Evolutionary conservation across 2,113 vertebrate genomes (phyloP), one percentile per base, ranked within the genome.

Genomic region (Nothocercus nigrocapillus): DNA sequence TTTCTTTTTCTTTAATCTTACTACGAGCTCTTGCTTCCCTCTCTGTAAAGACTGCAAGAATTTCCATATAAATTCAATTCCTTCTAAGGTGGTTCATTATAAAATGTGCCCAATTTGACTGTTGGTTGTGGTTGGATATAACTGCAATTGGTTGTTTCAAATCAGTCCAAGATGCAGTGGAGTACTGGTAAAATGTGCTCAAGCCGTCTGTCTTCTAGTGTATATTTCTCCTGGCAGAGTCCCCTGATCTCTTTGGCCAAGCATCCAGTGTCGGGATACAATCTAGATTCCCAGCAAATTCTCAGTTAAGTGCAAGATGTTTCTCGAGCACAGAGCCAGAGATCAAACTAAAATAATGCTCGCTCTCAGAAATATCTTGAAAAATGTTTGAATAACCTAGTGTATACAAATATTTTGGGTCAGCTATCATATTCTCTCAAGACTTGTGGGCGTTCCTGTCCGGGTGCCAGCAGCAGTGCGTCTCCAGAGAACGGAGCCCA

Each of bases 331-430:
- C 0, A 0, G 79, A 95, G 95, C 94, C 94, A 96, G 93, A 93
- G 93, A 96, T 95, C 91, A 93, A 94, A 87, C 89, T 74, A 88
- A 95, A 96, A 81, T 90, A 75, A 90, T 80, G 79, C 90, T 84
- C 38, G 2, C 25, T 92, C 83, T 86, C 83, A 90, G 93, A 93
- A 96, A 90, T 94, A 87, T 93, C 94, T 95, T 87, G 54, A 93
- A 89, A 92, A 90, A 83, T 96, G 88, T 94, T 96, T 96, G 90
- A 95, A 94, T 96, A 96, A 89, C 93, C 88, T 79, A 93, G 83
- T 54, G 77, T 95, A 72, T 94, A 96, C 88, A 96, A 96, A 96
- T 93, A 96, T 95, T 96, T 96, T 79, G 94, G 95, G 92, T 96
- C 95, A 95, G 76, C 88, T 93, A 58, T 95, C 83, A 73, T 93